phyloP scores from a whole-genome alignment of 2,113 vertebrate species.

The Oreochromis aureus region DNA sequence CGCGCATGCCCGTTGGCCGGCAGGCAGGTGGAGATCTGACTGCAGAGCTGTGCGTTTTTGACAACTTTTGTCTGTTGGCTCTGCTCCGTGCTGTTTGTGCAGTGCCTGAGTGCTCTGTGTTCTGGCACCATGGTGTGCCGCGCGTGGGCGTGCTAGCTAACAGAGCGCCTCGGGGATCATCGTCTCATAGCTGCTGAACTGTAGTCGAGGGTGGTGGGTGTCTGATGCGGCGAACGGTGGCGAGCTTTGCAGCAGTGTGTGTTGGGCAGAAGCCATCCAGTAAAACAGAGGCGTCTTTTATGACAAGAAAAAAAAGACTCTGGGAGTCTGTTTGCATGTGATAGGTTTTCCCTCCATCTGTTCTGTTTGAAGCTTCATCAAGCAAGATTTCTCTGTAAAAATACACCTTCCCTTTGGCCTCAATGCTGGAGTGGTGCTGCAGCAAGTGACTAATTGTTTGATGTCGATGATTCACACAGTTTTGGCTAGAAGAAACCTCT shows the following conservation, averaged over 20 bases:
- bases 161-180: constrained; percentile 50
- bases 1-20: neutral
- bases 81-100: constrained; percentile 35
- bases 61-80: constrained; percentile 52
- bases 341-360: constrained; percentile 41
- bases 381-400: constrained; percentile 1
- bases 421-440: neutral
- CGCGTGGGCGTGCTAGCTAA: constrained; percentile 58
- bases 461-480: constrained; percentile 30
- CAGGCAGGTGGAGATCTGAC: constrained; percentile 30
- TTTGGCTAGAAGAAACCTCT: constrained; percentile 12
- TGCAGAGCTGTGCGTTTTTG: constrained; percentile 13
- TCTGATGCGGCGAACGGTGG: constrained; percentile 11
- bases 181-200: constrained; percentile 35
- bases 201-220: neutral
- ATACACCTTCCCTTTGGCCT: neutral
- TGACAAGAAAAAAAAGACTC: neutral
- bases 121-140: constrained; percentile 48
- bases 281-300: constrained; percentile 44
- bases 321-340: constrained; percentile 36
- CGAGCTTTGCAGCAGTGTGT: constrained; percentile 24
- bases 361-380: constrained; percentile 31
- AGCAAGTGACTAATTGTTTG: constrained; percentile 19
- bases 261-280: constrained; percentile 30
- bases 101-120: constrained; percentile 41